Evolutionary conservation across 1,140 invertebrate species (phyloP), one percentile per base, ranked within the genome.

Genomic region (Drosophila nannoptera): DNA sequence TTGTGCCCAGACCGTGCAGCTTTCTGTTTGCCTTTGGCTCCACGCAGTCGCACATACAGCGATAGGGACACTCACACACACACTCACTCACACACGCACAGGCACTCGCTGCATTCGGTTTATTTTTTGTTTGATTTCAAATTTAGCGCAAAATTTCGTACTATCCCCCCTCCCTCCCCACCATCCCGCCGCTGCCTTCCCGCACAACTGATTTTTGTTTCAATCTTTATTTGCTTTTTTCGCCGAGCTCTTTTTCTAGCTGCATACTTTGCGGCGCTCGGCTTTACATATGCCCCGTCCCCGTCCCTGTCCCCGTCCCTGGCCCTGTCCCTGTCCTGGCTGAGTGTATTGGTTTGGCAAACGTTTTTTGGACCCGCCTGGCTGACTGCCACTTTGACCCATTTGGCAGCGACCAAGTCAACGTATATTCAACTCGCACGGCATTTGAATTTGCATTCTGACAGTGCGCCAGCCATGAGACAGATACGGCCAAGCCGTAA

Each of bases 321-420:
- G n/a, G n/a, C 71, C 40, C 35, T 69, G 59, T 52, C 35, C 46
- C 42, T 55, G n/a, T n/a, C n/a, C 22, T 22, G 9, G 43, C 67
- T 38, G 16, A 65, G 63, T 66, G 63, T 73, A 68, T 74, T 69
- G 69, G 80, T 56, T 84, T 84, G 81, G 81, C 80, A 84, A 84
- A 84, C 66, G 73, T 53, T 86, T 76, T 71, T 68, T 72, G 52
- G 49, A 55, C 71, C 69, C 80, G 81, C 62, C 80, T 83, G 80
- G 80, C 80, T 84, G 76, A 83, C 80, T 83, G 80, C 81, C 76
- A 84, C 67, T 84, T 80, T 84, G 80, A 84, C 80, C 80, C 81
- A 84, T 84, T 84, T 84, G 80, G 80, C 80, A 86, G 43, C 61
- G 65, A 55, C 69, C 73, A 86, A 80, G 75, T 70, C 73, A 68